Percentiles rank a stretch among this genome's conserved stretches.
phyloP scores from a whole-genome alignment of 2,888 invertebrate genomes.

The Clanis bilineata region DNA sequence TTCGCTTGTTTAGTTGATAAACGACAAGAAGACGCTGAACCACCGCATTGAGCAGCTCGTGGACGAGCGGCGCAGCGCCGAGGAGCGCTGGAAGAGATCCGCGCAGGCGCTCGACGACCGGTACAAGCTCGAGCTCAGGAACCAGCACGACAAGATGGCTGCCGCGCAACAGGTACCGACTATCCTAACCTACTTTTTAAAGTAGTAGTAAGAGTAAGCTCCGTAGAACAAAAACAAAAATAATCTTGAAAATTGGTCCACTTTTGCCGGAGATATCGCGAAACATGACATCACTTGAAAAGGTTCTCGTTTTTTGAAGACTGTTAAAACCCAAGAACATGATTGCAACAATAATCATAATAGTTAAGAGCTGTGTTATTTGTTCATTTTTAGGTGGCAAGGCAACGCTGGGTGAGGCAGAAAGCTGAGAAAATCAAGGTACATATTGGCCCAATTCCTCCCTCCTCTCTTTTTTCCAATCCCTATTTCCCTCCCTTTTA shows the following conservation, averaged over 20 bases:
- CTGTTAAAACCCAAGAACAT: too few species aligned
- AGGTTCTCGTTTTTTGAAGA: too few species aligned
- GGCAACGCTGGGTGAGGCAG: conserved; percentile 90
- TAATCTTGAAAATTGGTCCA: too few species aligned
- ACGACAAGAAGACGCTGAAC: conserved; percentile 89
- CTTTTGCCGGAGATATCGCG: too few species aligned
- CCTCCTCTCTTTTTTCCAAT: too few species aligned
- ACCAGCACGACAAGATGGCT: conserved; percentile 88
- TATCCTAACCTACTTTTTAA: too few species aligned
- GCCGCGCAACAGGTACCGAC: conserved; percentile 86
- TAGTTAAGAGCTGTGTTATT: conserved; percentile 19
- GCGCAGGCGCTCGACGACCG: conserved; percentile 88
- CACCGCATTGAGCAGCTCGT: conserved; percentile 88
- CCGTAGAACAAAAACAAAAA: too few species aligned
- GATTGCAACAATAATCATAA: neutral
- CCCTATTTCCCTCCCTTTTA: too few species aligned
- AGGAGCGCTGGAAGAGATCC: conserved; percentile 84
- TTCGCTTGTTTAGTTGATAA: conserved; percentile 85
- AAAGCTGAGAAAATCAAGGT: conserved; percentile 94
- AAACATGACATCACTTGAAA: too few species aligned
- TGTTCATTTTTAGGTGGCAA: conserved; percentile 59
- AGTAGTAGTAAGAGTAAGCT: too few species aligned
- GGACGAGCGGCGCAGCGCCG: conserved; percentile 84
- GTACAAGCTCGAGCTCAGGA: conserved; percentile 88
- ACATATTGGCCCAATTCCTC: too few species aligned